These are phyloP conservation scores for Lithobius niger DNA, from an alignment of 1,140 invertebrate species.

Conservation along the genomic window DNA sequence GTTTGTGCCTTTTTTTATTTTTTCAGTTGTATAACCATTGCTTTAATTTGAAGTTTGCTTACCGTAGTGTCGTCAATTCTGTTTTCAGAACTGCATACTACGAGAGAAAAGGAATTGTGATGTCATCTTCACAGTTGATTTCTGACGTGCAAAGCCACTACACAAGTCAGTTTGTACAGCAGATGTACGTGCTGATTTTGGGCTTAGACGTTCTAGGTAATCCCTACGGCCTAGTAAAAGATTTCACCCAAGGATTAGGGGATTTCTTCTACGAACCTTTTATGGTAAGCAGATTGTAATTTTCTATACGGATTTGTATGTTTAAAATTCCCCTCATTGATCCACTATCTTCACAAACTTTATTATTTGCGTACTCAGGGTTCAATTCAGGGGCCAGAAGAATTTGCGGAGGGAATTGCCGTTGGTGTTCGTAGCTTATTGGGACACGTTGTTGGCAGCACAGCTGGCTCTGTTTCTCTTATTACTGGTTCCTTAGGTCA, in stretches of 20 bases:
- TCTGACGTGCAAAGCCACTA: conserved; percentile 29
- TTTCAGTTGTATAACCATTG: too few relatives aligned
- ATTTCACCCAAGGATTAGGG: conserved; percentile 34
- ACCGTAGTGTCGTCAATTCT: not conserved
- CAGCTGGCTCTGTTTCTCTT: conserved; percentile 29
- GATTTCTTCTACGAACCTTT: conserved; percentile 36
- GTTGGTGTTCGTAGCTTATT: conserved; percentile 31
- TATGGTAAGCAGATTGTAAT: conserved; percentile 23
- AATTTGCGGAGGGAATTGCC: conserved; percentile 30
- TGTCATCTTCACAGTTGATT: conserved; percentile 23
- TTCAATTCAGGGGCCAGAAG: conserved; percentile 31
- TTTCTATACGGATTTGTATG: not conserved
- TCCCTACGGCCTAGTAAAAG: conserved; percentile 34
- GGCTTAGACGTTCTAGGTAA: conserved; percentile 37
- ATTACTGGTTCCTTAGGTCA: conserved; percentile 32
- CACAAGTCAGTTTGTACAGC: conserved; percentile 31
- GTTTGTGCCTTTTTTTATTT: conserved; percentile 31
- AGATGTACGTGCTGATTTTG: conserved; percentile 34
- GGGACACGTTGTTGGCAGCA: conserved; percentile 33
- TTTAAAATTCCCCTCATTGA: not conserved
- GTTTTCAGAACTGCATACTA: conserved; percentile 29
- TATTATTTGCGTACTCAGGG: conserved; percentile 28
- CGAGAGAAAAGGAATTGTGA: conserved; percentile 23
- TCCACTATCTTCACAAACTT: not conserved
- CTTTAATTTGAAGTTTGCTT: too few relatives aligned